phyloP scores from a whole-genome alignment of 2,113 vertebrate species.

The Nothoprocta pentlandii region DNA sequence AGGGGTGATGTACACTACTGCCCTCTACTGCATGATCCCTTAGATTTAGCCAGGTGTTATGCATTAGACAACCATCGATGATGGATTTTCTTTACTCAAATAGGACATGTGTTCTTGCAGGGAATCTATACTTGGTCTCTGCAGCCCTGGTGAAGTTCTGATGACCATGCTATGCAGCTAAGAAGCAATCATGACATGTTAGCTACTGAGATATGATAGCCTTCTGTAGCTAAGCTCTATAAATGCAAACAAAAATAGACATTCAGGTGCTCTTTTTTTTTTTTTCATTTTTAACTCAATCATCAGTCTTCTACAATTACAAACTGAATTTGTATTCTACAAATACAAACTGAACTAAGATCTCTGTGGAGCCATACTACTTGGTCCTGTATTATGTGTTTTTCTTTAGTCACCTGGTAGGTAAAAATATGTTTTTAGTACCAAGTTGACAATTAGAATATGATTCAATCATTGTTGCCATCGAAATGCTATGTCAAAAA shows the following conservation, averaged over 20 bases:
- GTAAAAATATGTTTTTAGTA: not conserved
- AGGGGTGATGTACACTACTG: slow-evolving; percentile 21
- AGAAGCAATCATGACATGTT: not conserved
- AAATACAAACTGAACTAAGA: not conserved
- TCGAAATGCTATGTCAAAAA: not conserved
- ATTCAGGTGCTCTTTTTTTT: not conserved
- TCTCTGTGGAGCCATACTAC: not conserved
- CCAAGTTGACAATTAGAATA: not conserved
- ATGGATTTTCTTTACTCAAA: not conserved
- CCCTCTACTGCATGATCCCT: slow-evolving; percentile 7
- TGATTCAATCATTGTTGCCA: not conserved
- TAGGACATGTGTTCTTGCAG: not conserved
- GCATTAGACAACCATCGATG: not conserved
- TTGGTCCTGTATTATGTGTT: not conserved
- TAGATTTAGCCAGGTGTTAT: not conserved
- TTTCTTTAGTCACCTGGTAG: not conserved
- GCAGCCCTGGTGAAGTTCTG: not conserved
- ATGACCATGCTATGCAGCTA: not conserved
- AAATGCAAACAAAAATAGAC: not conserved
- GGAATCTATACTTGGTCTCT: not conserved
- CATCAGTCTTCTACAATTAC: not conserved
- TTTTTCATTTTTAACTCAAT: too few relatives aligned
- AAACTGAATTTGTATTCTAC: too few relatives aligned
- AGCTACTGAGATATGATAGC: not conserved
- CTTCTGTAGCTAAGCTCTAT: not conserved